Conservation (phyloP, 2,888 invertebrate genomes). For the Uloborus plumipes region DNA sequence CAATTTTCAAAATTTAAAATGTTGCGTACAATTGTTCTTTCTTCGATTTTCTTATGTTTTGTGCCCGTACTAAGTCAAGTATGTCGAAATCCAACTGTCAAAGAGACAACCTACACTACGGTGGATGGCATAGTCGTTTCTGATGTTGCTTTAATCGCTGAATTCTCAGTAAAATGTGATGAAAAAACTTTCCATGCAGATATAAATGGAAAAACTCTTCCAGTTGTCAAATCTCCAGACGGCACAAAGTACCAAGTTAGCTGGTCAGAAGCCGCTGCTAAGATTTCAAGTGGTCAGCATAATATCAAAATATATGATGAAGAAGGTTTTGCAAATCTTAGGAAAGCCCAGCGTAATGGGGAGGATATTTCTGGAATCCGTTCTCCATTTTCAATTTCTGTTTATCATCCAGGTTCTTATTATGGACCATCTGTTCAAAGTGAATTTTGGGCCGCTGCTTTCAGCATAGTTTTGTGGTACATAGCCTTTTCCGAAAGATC, state of each 20-base stretch:
- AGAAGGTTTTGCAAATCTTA: conserved; percentile 82
- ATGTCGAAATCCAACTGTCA: conserved; percentile 52
- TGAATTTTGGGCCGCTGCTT: conserved; percentile 86
- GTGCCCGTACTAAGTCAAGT: conserved; percentile 17
- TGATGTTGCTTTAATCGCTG: conserved; percentile 90
- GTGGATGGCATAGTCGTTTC: conserved; percentile 92
- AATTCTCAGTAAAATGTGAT: conserved; percentile 86
- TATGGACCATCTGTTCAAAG: conserved; percentile 94
- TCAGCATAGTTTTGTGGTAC: conserved; percentile 86
- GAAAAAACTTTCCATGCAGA: conserved; percentile 86
- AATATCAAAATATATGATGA: conserved; percentile 88
- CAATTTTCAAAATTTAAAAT: no score
- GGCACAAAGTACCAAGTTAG: conserved; percentile 80
- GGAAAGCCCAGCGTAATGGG: conserved; percentile 73
- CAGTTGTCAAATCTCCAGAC: conserved; percentile 82
- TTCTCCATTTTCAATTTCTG: conserved; percentile 80
- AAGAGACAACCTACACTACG: conserved; percentile 81
- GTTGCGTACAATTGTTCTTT: no score
- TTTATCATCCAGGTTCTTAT: conserved; percentile 85
- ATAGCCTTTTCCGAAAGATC: conserved; percentile 87
- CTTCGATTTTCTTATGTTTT: no score
- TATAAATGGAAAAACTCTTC: conserved; percentile 85
- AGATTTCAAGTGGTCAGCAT: conserved; percentile 85
- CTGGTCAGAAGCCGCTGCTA: conserved; percentile 90
- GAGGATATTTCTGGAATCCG: conserved; percentile 79